phyloP scores from a whole-genome alignment of 2,888 invertebrate species.

The Caenorhabditis uteleia region DNA sequence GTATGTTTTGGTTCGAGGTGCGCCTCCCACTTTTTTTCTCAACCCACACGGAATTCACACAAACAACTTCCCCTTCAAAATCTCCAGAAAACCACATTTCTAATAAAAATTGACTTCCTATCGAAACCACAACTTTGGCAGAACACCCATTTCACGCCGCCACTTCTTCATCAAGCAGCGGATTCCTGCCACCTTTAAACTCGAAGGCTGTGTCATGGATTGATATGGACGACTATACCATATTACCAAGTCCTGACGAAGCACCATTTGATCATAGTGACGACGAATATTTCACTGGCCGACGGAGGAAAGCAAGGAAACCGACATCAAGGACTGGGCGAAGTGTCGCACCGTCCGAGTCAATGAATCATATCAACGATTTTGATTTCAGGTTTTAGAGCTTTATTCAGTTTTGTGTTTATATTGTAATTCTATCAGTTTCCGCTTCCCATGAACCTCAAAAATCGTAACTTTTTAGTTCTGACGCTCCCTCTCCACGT shows the following conservation, averaged over 20 bases:
- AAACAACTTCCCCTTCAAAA: slow-evolving; percentile 12
- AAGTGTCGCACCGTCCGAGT: slow-evolving; percentile 28
- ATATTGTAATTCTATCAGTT: neutral
- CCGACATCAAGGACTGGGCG: slow-evolving; percentile 11
- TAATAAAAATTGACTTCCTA: slow-evolving; percentile 11
- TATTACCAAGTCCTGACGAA: slow-evolving; percentile 47
- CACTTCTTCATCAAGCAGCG: slow-evolving; percentile 38
- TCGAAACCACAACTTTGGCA: slow-evolving; percentile 25
- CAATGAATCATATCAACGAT: slow-evolving; percentile 38
- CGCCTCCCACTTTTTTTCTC: no score
- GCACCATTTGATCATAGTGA: slow-evolving; percentile 42
- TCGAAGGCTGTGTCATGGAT: slow-evolving; percentile 48
- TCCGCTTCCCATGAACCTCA: no score
- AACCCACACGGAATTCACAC: no score
- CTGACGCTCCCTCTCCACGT: slow-evolving; percentile 50
- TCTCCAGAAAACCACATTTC: slow-evolving; percentile 11
- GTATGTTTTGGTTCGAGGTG: no score
- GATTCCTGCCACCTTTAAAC: slow-evolving; percentile 36
- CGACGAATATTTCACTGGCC: slow-evolving; percentile 27
- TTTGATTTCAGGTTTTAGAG: slow-evolving; percentile 34
- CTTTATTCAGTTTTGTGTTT: neutral
- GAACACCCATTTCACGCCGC: no score
- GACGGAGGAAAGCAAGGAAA: slow-evolving; percentile 6
- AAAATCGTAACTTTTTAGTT: slow-evolving; percentile 22
- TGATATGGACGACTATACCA: slow-evolving; percentile 50